Evolutionary conservation across 92 coral and sea anemone species (phyloP), one percentile per base, ranked within the genome.

Genomic region (Palythoa caribaeorum): DNA sequence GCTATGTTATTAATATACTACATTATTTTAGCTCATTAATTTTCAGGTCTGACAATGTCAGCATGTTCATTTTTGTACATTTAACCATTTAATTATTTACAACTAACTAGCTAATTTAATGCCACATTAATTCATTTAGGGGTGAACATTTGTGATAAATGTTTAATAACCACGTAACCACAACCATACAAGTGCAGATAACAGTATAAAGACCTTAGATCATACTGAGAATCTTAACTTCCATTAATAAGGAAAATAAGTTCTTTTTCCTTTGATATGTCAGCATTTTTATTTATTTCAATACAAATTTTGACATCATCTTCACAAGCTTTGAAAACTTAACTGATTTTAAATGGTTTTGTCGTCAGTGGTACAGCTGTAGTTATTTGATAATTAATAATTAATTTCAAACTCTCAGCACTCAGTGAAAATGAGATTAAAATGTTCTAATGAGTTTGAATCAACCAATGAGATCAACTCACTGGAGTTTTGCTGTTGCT

Each of bases 401-500:
- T 81, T 81, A 66, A 81, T 81, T 66, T 48, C 5, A 21, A 48
- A 81, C 40, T 48, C 86, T 66, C 75, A 81, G 28, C 75, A 81
- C 76, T 19, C 76, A 44, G 35, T 79, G 55, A 65, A 80, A 63
- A 65, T 65, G 85, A 40, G 76, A 65, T 65, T 65, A 81, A 68
- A 68, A 81, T 81, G 73, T 47, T 81, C 76, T 48, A 44, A 48
- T 66, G 47, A 65, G 63, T 66, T 81, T 53, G 8, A 81, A 51
- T 39, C 66, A 76, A 10, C 86, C 86, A 81, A 81, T 81, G 17
- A 48, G 38, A 69, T 68, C n/a, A 65, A 15, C 62, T 28, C 36
- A 81, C 1, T 48, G 63, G 20, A n/a, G 55, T 81, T 81, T 81
- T 81, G 88, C 83, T 93, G 80, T 77, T 91, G 84, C 80, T 89